These are phyloP conservation scores for Fulmarus glacialis DNA, from an alignment of 2,113 vertebrate species.

Conservation along the genomic window DNA sequence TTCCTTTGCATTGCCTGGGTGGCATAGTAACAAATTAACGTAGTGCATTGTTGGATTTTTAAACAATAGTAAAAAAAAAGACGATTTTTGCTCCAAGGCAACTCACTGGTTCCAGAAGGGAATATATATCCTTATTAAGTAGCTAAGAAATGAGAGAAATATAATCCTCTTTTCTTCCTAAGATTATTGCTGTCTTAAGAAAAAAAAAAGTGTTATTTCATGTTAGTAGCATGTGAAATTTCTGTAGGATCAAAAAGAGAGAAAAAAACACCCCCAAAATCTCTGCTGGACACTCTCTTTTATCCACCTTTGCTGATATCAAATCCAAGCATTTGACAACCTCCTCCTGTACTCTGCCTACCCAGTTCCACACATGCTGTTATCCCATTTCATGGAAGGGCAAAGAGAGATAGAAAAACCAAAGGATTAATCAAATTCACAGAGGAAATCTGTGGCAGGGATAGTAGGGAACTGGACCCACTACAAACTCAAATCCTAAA, in stretches of 20 bases:
- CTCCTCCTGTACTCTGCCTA: background rate
- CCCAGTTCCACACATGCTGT: background rate
- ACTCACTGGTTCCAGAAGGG: background rate
- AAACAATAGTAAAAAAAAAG: background rate
- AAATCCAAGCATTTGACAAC: background rate
- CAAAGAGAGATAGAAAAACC: background rate
- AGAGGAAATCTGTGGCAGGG: background rate
- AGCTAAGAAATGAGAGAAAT: background rate
- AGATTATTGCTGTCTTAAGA: background rate
- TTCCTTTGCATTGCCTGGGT: constrained; percentile 11
- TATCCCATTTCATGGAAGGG: background rate
- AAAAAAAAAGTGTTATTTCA: background rate
- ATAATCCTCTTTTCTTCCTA: background rate
- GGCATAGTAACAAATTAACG: constrained; percentile 29
- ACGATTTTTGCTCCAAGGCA: background rate
- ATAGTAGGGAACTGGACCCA: background rate
- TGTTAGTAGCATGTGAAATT: background rate
- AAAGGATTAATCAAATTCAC: background rate
- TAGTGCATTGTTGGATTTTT: background rate
- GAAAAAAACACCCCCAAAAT: background rate
- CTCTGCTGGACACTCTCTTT: background rate
- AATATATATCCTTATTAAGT: background rate
- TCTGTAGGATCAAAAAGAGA: background rate
- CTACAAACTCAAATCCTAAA: background rate
- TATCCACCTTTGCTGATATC: background rate